phyloP scores from a whole-genome alignment of 92 coral and sea anemone genomes.

The Diadumene lineata region DNA sequence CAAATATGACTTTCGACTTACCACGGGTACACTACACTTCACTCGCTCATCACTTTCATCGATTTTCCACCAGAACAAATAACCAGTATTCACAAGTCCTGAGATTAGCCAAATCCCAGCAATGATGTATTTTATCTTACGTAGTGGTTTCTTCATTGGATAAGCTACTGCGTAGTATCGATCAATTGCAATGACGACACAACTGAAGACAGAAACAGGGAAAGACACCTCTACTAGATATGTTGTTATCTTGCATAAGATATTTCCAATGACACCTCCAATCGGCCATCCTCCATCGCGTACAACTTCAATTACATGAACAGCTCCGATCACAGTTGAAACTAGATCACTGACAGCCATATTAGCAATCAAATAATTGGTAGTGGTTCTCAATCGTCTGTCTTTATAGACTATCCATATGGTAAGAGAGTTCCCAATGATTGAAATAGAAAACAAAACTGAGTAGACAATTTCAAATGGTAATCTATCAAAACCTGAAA shows the following conservation, averaged over 20 bases:
- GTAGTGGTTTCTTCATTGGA: too few species aligned
- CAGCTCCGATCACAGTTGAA: conserved; percentile 1
- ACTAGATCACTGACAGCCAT: conserved; percentile 57
- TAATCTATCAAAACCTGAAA: too few species aligned
- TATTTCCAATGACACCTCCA: background rate
- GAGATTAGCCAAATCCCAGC: conserved; percentile 9
- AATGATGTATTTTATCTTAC: conserved; percentile 21
- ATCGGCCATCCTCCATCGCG: background rate
- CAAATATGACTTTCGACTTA: background rate
- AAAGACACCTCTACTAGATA: background rate
- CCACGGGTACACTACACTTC: too few species aligned
- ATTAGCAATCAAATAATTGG: conserved; percentile 51
- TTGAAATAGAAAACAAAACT: background rate
- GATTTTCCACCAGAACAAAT: background rate
- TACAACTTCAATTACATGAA: background rate
- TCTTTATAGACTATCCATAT: conserved; percentile 25
- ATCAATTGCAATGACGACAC: background rate
- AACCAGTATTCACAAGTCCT: too few species aligned
- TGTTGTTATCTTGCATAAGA: background rate
- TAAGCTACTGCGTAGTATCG: background rate
- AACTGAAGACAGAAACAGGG: background rate
- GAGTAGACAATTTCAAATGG: too few species aligned
- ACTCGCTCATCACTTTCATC: too few species aligned
- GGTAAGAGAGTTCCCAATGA: conserved; percentile 37
- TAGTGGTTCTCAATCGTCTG: conserved; percentile 39